Base-by-base conservation (phyloP, 2,113 vertebrate species). In the Saccopteryx leptura region DNA sequence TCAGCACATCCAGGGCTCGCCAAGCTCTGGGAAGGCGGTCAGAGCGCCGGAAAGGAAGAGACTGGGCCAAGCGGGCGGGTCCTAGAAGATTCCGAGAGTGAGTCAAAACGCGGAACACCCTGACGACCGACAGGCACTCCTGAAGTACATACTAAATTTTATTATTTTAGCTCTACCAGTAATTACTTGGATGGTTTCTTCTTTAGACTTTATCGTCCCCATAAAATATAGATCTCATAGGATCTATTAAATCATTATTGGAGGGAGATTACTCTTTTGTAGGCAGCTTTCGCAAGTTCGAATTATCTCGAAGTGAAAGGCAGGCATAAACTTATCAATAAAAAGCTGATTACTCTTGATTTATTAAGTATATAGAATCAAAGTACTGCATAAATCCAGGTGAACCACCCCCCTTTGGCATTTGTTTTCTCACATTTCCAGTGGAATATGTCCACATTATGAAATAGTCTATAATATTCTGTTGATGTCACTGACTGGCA, bases 1-100 rank as follows among this genome's bases (percentile, higher is more conserved):
- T 24, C 3, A 4, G 26, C 66, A 66, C 48, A 10, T 7, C n/a
- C 21, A 5, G 0, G 19, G 9, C 46, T 24, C 3, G 1, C 48
- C 46, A 39, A 0, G 10, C 17, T 28, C 9, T 0, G 26, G 26
- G 4, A 9, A 33, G 15, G 52, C 9, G 58, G 60, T 50, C 9
- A 48, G 33, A 91, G 39, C 7, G 0, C 26, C 2, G 1, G 52
- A 68, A 28, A 15, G 58, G 21, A n/a, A 33, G 69, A 88, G 12
- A 28, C 23, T 1, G 1, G 39, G 21, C 39, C 54, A 4, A 7
- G 1, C 2, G 0, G 14, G 48, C 0, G 3, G 9, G 48, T 63
- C 28, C 68, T 9, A 21, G 48, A 33, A 84, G 28, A 6, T 56
- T 56, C n/a, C 4, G 13, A 46, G 46, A 31, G 66, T 5, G 71